phyloP scores from a whole-genome alignment of 2,888 invertebrate species.

The Drosophila ustulata region DNA sequence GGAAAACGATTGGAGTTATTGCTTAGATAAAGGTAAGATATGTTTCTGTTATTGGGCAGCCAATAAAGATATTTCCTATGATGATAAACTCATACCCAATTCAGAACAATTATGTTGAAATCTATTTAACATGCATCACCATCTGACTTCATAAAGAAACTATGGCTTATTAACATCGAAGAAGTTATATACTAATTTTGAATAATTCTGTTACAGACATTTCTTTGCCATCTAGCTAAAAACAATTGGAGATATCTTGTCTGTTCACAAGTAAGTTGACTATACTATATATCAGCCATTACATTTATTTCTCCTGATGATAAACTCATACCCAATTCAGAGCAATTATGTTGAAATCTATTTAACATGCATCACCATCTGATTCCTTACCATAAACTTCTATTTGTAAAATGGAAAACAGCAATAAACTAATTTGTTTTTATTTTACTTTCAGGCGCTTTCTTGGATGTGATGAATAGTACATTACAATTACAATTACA shows the following conservation, averaged over 20 bases:
- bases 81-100: constrained; percentile 60
- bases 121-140: constrained; percentile 69
- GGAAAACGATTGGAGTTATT: not conserved
- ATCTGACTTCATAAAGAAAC: constrained; percentile 50
- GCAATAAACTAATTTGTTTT: constrained; percentile 14
- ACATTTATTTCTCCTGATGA: constrained; percentile 48
- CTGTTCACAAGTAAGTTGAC: constrained; percentile 14
- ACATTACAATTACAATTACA: not conserved
- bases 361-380: constrained; percentile 78
- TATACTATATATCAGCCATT: no score
- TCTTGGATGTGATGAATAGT: constrained; percentile 3
- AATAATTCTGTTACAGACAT: not conserved
- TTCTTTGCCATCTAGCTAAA: not conserved
- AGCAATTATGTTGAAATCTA: constrained; percentile 55
- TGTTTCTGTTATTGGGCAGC: not conserved
- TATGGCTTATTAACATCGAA: not conserved
- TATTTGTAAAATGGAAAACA: not conserved
- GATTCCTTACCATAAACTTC: constrained; percentile 33
- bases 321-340: constrained; percentile 56
- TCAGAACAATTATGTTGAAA: constrained; percentile 58
- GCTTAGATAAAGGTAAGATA: not conserved
- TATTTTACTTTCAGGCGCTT: constrained; percentile 22
- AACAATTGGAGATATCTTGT: not conserved
- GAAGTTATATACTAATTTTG: not conserved
- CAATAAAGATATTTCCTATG: constrained; percentile 22